Base-by-base conservation (phyloP, 2,797 vertebrate genomes). In the Ctenopoma kingsleyae region DNA sequence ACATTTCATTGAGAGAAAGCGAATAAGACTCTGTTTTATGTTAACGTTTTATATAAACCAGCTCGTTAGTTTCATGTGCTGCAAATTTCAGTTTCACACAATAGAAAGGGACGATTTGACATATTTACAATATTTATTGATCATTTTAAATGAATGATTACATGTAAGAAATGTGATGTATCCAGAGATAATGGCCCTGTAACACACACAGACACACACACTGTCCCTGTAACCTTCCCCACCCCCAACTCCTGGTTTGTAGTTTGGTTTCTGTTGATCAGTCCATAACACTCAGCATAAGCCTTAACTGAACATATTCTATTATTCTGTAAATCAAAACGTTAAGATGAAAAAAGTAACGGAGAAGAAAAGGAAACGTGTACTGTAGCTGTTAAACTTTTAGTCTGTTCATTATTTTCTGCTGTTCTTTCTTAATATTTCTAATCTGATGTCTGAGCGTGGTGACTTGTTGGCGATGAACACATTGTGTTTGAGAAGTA, bases 251-350 rank as follows among this genome's bases (percentile, higher is more conserved):
- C 47, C 75, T 25, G 48, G 22, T 68, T 50, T 4, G 51, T 51
- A 0, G 35, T 54, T 70, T 71, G n/a, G 38, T 78, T 75, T 80
- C 55, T 74, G 80, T 84, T 65, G 51, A 79, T 80, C 19, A 73
- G 83, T 87, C 81, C 83, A 78, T 87, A 41, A 85, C 82, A 81
- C 78, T 77, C 84, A 87, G 90, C 91, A 91, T 91, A 87, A 94
- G 92, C 93, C 94, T 94, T 94, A 94, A 94, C 85, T 90, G 76
- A 90, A 91, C 88, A 87, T 88, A 87, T 85, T 92, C 82, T 83
- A 91, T 89, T 87, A 91, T 88, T 92, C 81, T 93, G 91, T 93
- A 91, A 90, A 90, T 82, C 79, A 78, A 91, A 86, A 75, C 61
- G 19, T 73, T 85, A 59, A 76, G 74, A 74, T 64, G 52, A 57